Conservation (phyloP, 2,888 invertebrate genomes). For the Thereva unica region DNA sequence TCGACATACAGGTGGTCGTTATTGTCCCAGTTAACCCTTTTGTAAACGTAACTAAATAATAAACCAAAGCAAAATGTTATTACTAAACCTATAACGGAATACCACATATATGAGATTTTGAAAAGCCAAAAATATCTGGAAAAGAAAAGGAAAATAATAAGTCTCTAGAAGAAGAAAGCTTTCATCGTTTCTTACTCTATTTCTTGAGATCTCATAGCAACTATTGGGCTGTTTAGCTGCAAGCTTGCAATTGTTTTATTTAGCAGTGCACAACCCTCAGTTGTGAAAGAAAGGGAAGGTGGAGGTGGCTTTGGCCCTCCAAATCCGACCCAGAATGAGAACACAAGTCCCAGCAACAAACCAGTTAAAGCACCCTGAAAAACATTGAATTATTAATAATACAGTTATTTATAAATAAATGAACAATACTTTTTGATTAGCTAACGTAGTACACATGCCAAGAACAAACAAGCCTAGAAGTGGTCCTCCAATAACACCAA, state of each 20-base stretch:
- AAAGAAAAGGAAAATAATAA: constrained; percentile 36
- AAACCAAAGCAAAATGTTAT: constrained; percentile 62
- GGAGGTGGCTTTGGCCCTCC: constrained; percentile 73
- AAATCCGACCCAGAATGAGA: constrained; percentile 84
- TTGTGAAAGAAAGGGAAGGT: constrained; percentile 62
- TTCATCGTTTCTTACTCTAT: constrained; percentile 10
- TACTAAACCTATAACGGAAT: constrained; percentile 63
- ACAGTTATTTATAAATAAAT: not conserved
- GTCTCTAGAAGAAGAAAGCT: not conserved
- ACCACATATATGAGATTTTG: constrained; percentile 75
- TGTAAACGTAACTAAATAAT: constrained; percentile 58
- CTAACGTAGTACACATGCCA: constrained; percentile 78
- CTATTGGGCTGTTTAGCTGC: not conserved
- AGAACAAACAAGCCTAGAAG: constrained; percentile 82
- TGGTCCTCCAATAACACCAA: constrained; percentile 87
- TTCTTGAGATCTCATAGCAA: constrained; percentile 5
- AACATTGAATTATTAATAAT: constrained; percentile 12
- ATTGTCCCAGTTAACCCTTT: constrained; percentile 51
- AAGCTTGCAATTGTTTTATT: constrained; percentile 42
- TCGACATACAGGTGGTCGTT: constrained; percentile 51
- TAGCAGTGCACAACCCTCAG: constrained; percentile 61
- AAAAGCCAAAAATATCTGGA: constrained; percentile 67
- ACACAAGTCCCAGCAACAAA: constrained; percentile 65
- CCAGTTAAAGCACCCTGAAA: constrained; percentile 71
- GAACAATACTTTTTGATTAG: constrained; percentile 67